Percentiles rank a stretch among this genome's conserved stretches.
phyloP scores from a whole-genome alignment of 2,113 vertebrate genomes.

The Struthio camelus region DNA sequence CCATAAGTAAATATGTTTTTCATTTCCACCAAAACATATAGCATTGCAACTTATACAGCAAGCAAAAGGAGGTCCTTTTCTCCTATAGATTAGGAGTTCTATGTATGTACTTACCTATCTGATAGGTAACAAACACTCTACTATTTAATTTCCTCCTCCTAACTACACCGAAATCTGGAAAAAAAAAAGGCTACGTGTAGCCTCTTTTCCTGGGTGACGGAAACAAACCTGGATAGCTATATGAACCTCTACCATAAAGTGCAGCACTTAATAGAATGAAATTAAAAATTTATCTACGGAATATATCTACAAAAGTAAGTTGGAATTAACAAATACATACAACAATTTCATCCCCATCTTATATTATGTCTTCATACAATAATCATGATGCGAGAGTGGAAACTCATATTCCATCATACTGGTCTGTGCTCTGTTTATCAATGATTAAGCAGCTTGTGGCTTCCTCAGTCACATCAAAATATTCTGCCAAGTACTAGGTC shows the following conservation, averaged over 20 bases:
- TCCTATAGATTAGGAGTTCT: neutral
- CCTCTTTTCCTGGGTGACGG: neutral
- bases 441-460: neutral
- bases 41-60: neutral
- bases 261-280: neutral
- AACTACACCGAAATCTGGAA: neutral
- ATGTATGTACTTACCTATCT: neutral
- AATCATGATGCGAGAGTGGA: neutral
- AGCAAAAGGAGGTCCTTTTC: neutral
- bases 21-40: neutral
- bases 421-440: neutral
- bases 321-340: neutral
- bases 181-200: neutral
- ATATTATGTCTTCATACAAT: neutral
- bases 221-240: neutral
- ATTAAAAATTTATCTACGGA: neutral
- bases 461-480: neutral
- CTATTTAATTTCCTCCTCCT: neutral
- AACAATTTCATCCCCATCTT: neutral
- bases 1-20: neutral
- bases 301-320: neutral
- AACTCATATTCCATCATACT: neutral
- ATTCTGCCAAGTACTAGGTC: neutral
- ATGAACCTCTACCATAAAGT: neutral
- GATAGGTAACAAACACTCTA: neutral